Base-by-base conservation (phyloP, 92 coral and sea anemone species). In the Palythoa caribaeorum region DNA sequence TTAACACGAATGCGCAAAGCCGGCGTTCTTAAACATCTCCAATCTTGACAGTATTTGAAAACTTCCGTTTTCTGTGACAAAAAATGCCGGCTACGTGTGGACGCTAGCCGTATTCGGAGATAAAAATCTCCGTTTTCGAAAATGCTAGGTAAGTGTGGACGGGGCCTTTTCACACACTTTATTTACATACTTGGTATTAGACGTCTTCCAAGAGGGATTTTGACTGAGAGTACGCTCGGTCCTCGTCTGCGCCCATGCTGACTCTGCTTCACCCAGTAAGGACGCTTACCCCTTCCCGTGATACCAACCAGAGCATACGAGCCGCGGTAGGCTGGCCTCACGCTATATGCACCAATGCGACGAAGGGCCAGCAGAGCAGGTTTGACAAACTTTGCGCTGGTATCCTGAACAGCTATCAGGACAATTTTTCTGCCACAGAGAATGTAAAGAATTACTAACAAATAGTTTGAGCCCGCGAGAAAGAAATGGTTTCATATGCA, bases 371-470 rank as follows among this genome's bases (percentile, higher is more conserved):
- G 73, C 80, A 50, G 85, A 9, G 86, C 89, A 47, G 80, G 28
- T 13, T 51, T 76, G 80, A 78, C 78, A 44, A 60, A 57, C 28
- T 57, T 40, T 10, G 72, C 66, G 53, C 80, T 84, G 59, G 87
- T 81, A 19, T 90, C 92, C 68, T 89, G 92, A 60, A 89, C 75
- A 59, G 92, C 92, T 39, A 60, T 73, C 37, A 89, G 65, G 11
- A 89, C 92, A 39, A 89, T 76, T 89, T 74, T 89, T 70, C 92
- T 89, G 38, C 17, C 73, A 89, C 50, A 39, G 38, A 6, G 60
- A 48, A 28, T 20, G 8, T 21, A 51, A 3, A 40, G 10, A 39
- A 19, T 40, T 35, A 44, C 50, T 5, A 44, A 2, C 50, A 44
- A 5, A 5, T 8, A 4, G 50, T 44, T 44, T 28, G 28, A 28